Conservation (phyloP, 2,113 vertebrate species). For the Lepus europaeus region DNA sequence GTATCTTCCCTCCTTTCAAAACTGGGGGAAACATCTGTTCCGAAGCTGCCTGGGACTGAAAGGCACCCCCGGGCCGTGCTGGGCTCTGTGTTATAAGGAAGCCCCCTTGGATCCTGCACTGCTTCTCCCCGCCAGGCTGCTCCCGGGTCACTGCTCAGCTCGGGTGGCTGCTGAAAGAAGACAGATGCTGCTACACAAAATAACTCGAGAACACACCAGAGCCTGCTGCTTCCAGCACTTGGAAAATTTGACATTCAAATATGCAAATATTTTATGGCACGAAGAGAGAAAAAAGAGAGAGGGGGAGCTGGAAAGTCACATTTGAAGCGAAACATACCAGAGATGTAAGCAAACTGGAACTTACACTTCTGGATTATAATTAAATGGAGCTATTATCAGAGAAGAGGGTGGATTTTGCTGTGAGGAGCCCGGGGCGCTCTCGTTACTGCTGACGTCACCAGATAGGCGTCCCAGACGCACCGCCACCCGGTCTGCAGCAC, state of each 20-base stretch:
- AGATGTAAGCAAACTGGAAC: constrained; percentile 79
- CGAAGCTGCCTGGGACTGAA: constrained; percentile 66
- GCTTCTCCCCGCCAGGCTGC: constrained; percentile 61
- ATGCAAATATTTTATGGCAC: constrained; percentile 74
- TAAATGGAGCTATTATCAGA: constrained; percentile 66
- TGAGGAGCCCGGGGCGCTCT: background rate
- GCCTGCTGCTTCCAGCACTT: constrained; percentile 78
- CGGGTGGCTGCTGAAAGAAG: constrained; percentile 72
- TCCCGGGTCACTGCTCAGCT: constrained; percentile 72
- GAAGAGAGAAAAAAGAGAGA: constrained; percentile 67
- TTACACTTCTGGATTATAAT: constrained; percentile 75
- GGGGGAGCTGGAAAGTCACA: constrained; percentile 76
- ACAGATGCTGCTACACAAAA: constrained; percentile 84
- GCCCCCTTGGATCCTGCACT: background rate
- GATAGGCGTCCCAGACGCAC: too few species aligned
- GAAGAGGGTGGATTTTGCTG: background rate
- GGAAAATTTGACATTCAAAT: constrained; percentile 76
- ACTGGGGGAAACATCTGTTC: constrained; percentile 76
- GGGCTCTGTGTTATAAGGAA: background rate
- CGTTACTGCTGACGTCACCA: background rate
- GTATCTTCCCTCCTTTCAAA: constrained; percentile 59
- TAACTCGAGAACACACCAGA: constrained; percentile 76
- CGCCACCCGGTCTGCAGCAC: background rate
- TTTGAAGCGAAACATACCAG: constrained; percentile 77
- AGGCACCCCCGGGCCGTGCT: background rate